phyloP scores from a whole-genome alignment of 2,797 vertebrate genomes.

The Scyliorhinus canicula region DNA sequence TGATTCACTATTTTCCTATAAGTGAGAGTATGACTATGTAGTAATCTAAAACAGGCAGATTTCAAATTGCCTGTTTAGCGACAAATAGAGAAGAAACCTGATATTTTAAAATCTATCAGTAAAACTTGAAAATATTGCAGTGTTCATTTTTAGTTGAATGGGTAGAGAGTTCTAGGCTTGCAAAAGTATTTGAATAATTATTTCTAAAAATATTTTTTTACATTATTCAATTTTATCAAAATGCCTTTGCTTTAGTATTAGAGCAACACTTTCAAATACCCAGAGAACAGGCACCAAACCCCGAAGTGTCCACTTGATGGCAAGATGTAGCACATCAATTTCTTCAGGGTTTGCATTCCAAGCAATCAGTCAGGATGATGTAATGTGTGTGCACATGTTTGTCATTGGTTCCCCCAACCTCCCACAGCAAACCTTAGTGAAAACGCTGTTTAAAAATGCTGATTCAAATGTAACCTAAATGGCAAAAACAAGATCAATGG shows the following conservation, averaged over 20 bases:
- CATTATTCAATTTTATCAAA: neutral
- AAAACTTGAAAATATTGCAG: neutral
- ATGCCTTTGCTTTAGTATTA: neutral
- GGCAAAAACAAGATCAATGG: neutral
- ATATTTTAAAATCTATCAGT: neutral
- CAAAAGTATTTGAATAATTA: neutral
- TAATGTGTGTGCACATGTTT: neutral
- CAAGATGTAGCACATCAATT: too few relatives aligned
- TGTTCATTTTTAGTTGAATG: neutral
- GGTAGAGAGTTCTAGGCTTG: neutral
- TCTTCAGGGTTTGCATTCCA: neutral
- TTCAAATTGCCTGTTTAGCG: neutral
- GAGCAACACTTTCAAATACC: neutral
- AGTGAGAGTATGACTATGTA: neutral
- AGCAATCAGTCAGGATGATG: slow-evolving; percentile 27
- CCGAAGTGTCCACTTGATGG: neutral
- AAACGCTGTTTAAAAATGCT: slow-evolving; percentile 5
- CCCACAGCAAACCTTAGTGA: neutral
- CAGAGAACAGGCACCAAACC: neutral
- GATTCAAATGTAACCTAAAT: neutral
- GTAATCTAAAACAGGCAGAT: neutral
- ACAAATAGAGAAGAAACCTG: neutral
- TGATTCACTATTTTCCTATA: neutral
- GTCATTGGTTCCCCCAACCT: neutral
- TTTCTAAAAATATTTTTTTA: neutral